Conservation (phyloP, 2,113 vertebrate genomes). For the Galemys pyrenaicus region DNA sequence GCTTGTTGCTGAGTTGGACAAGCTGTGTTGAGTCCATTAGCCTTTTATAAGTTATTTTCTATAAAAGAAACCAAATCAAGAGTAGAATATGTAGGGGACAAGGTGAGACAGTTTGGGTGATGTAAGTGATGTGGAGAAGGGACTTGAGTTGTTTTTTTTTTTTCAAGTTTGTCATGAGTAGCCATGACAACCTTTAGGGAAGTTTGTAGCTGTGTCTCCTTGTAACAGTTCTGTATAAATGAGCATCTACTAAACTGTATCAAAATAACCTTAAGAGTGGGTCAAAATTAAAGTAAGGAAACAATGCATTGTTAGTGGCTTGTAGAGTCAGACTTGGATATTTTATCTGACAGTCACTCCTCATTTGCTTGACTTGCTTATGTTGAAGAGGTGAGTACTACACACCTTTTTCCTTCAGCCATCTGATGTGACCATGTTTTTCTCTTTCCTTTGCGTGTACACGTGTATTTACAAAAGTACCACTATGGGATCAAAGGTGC, state of each 20-base stretch:
- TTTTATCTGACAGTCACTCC: background rate
- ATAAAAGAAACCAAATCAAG: background rate
- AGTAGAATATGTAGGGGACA: background rate
- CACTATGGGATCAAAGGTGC: background rate
- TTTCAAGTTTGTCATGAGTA: background rate
- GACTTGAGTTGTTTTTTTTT: background rate
- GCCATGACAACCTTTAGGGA: background rate
- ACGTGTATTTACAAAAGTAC: background rate
- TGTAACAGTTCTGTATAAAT: background rate
- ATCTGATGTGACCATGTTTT: background rate
- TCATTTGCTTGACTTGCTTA: background rate
- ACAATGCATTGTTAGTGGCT: background rate
- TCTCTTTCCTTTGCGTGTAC: background rate
- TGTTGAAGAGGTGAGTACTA: background rate
- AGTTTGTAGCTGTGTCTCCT: background rate
- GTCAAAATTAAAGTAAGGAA: background rate
- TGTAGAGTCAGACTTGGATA: background rate
- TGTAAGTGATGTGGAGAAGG: background rate
- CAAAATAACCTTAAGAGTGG: background rate
- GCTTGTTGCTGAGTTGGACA: background rate
- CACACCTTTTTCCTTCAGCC: background rate
- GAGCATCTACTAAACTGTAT: background rate
- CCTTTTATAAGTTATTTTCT: background rate
- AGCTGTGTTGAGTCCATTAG: conserved; percentile 24
- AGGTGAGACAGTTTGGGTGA: background rate